Conservation (phyloP, 1,140 invertebrate species). For the Anadara kagoshimensis region DNA sequence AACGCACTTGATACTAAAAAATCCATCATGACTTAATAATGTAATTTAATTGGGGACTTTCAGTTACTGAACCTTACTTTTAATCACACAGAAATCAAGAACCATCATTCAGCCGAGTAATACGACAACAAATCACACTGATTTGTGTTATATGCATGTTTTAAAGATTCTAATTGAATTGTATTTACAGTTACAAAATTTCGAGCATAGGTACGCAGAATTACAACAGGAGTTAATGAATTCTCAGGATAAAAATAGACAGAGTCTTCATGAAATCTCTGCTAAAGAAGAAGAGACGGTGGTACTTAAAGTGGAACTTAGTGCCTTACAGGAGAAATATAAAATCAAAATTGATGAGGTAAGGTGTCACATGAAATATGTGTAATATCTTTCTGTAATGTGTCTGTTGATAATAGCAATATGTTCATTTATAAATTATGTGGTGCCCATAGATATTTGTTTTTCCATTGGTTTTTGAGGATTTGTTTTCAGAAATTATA, state of each 20-base stretch:
- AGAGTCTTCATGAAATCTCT: conserved; percentile 66
- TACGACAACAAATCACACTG: neutral
- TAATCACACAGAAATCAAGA: neutral
- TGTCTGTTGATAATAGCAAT: too few species aligned
- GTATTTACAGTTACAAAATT: conserved; percentile 58
- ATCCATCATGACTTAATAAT: too few species aligned
- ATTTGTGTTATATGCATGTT: neutral
- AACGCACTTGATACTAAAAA: too few species aligned
- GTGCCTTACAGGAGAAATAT: conserved; percentile 68
- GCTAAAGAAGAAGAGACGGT: conserved; percentile 69
- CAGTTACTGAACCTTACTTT: neutral
- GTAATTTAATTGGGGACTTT: neutral
- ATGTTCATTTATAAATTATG: too few species aligned
- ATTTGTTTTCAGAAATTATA: too few species aligned
- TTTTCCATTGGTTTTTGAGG: too few species aligned
- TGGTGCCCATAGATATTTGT: too few species aligned
- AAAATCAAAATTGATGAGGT: conserved; percentile 66
- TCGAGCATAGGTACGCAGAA: conserved; percentile 63
- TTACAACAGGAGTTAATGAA: conserved; percentile 62
- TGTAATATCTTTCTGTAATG: too few species aligned
- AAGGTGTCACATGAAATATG: conserved; percentile 6
- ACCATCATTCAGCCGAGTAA: too few species aligned
- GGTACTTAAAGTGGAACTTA: conserved; percentile 66
- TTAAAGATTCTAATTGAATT: neutral
- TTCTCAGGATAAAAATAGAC: conserved; percentile 65